Percentiles rank a stretch among this genome's conserved stretches.
Conservation (phyloP, 2,797 vertebrate genomes). For the Microtus agrestis region DNA sequence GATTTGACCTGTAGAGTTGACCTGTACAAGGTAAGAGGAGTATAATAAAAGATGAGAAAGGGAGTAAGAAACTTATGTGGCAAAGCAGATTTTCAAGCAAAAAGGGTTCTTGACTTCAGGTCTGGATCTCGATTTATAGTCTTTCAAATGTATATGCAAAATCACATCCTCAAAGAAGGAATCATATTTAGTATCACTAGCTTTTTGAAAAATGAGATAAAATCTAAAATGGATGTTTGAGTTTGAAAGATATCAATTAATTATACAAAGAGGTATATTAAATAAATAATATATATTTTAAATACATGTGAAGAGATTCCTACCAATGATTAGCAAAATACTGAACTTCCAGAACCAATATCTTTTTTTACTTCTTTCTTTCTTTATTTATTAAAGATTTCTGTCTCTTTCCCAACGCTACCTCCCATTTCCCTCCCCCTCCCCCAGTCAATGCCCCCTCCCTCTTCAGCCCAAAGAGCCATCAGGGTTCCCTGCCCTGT, state of each 20-base stretch:
- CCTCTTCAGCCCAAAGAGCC: too few relatives aligned
- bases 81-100: too few relatives aligned
- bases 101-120: background rate
- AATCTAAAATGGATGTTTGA: conserved; percentile 39
- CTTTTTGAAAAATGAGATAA: conserved; percentile 18
- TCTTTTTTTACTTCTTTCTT: too few relatives aligned
- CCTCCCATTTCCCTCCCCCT: too few relatives aligned
- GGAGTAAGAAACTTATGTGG: background rate
- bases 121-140: background rate
- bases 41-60: too few relatives aligned
- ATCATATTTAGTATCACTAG: background rate
- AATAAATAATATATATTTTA: conserved; percentile 38
- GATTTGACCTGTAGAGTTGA: background rate
- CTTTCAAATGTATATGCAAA: background rate
- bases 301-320: conserved; percentile 50
- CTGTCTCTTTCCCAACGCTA: too few relatives aligned
- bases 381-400: too few relatives aligned
- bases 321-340: conserved; percentile 13
- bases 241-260: background rate
- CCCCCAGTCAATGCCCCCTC: too few relatives aligned
- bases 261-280: background rate
- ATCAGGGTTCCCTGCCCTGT: too few relatives aligned
- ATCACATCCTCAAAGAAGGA: background rate
- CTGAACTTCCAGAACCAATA: background rate
- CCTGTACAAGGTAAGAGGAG: accelerated